Conservation (phyloP, 2,888 invertebrate genomes). For the Serripes groenlandicus region DNA sequence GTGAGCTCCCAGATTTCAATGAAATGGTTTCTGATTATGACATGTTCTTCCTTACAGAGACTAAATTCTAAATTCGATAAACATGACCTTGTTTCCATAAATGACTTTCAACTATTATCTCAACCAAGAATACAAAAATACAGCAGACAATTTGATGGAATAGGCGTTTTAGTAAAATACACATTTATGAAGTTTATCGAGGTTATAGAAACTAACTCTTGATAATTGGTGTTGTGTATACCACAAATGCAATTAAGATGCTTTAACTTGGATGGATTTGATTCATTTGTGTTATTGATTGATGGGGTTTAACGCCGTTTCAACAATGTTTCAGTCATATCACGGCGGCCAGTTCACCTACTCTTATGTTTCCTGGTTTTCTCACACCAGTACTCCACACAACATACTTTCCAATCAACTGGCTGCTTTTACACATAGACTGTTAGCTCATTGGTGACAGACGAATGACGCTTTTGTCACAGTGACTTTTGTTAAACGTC, state of each 20-base stretch:
- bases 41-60: constrained; percentile 11
- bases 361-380: too few relatives aligned
- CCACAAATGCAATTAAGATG: constrained; percentile 15
- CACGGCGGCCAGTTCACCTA: too few relatives aligned
- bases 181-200: background rate
- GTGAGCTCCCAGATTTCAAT: background rate
- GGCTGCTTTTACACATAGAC: too few relatives aligned
- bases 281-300: background rate
- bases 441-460: background rate
- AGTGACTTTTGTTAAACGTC: too few relatives aligned
- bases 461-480: too few relatives aligned
- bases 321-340: too few relatives aligned
- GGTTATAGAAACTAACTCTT: background rate
- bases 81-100: constrained; percentile 9
- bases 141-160: constrained; percentile 17
- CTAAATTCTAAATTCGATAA: constrained; percentile 12
- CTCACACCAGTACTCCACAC: too few relatives aligned
- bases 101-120: constrained; percentile 1
- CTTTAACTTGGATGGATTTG: background rate
- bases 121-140: constrained; percentile 23
- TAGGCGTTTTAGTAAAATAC: constrained; percentile 16
- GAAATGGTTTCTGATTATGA: background rate
- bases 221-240: constrained; percentile 20
- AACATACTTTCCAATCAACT: too few relatives aligned
- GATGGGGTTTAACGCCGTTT: background rate